Percentiles rank a stretch among this genome's conserved stretches.
Evolutionary conservation across 2,797 vertebrate species (phyloP).

Genomic region (Urophycis tenuis): DNA sequence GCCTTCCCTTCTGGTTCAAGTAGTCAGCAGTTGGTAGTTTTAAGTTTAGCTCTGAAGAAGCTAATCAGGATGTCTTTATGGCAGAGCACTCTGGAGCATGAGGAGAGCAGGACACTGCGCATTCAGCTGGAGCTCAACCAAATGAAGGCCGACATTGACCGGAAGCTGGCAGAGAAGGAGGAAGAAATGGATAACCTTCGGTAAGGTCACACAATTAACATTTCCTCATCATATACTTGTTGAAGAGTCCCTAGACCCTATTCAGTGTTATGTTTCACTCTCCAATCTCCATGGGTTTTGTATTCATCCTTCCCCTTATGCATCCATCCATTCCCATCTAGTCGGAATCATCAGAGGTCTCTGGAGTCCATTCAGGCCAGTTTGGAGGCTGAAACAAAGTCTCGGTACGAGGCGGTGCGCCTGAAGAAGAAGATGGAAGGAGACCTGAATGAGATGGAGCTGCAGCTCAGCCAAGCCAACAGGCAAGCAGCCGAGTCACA

Average conservation of each 20-base stretch:
- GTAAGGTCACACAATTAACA: slow-evolving; percentile 40
- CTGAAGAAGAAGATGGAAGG: slow-evolving; percentile 94
- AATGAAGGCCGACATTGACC: slow-evolving; percentile 85
- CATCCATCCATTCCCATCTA: slow-evolving; percentile 29
- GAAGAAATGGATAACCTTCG: slow-evolving; percentile 81
- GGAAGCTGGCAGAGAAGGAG: slow-evolving; percentile 87
- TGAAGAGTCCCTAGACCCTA: neutral
- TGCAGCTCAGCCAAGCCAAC: slow-evolving; percentile 85
- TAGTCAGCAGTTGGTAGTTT: neutral
- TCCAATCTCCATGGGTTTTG: neutral
- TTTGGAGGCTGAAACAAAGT: slow-evolving; percentile 81
- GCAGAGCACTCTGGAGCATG: slow-evolving; percentile 86
- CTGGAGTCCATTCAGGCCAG: slow-evolving; percentile 88
- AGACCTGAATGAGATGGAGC: slow-evolving; percentile 91
- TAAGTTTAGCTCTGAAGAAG: neutral
- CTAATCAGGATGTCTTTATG: slow-evolving; percentile 6
- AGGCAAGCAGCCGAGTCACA: slow-evolving; percentile 81
- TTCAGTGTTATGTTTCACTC: neutral
- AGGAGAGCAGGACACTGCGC: slow-evolving; percentile 88
- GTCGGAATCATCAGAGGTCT: slow-evolving; percentile 85
- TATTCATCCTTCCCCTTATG: neutral
- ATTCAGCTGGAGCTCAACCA: slow-evolving; percentile 90
- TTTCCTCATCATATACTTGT: neutral
- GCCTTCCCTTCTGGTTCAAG: neutral
- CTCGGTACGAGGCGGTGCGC: slow-evolving; percentile 82